Conservation (phyloP, 2,797 vertebrate species). For the Manis javanica region DNA sequence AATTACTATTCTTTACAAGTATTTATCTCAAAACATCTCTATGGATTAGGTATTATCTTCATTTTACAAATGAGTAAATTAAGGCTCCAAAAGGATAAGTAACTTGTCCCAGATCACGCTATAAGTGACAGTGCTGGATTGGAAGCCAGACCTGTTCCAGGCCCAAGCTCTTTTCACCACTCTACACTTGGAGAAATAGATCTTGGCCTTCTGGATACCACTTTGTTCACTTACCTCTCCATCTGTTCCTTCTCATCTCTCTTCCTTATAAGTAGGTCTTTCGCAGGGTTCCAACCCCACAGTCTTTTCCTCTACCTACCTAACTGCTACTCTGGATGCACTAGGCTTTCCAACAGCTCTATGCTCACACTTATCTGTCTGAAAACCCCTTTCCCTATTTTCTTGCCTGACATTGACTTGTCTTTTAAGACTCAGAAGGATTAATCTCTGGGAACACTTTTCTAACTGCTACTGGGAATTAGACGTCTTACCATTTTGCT, state of each 20-base stretch:
- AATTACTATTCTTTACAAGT: background rate
- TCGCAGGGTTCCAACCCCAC: background rate
- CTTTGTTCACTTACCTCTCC: background rate
- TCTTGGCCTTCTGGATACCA: background rate
- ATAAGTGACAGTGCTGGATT: background rate
- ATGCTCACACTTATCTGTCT: background rate
- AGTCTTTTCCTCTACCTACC: background rate
- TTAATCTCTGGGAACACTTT: background rate
- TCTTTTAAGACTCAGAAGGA: background rate
- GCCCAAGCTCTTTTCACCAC: background rate
- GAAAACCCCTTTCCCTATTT: background rate
- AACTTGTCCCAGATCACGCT: background rate
- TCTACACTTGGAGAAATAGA: background rate
- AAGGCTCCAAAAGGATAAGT: background rate
- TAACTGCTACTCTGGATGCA: background rate
- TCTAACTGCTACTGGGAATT: background rate
- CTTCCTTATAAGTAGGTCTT: background rate
- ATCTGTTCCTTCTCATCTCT: background rate
- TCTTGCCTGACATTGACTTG: background rate
- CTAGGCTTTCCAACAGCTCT: background rate
- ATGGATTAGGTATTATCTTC: background rate
- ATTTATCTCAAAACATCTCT: conserved; percentile 28
- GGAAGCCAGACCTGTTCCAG: background rate
- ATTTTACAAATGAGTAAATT: conserved; percentile 5
- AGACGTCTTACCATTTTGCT: background rate